Conservation (phyloP, 1,140 invertebrate genomes). For the Cydia fagiglandana region DNA sequence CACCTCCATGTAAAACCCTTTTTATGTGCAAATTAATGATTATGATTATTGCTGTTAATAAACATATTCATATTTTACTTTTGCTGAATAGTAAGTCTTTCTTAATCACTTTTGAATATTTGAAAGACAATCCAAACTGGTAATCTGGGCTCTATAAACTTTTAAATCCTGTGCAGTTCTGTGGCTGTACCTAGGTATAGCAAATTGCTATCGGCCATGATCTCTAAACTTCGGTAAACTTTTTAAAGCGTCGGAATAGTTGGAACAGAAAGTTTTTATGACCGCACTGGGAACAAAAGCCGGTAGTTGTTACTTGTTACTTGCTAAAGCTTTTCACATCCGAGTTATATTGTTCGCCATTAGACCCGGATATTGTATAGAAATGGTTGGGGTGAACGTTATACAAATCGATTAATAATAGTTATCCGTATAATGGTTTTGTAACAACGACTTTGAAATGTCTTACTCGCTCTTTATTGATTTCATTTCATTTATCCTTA, state of each 20-base stretch:
- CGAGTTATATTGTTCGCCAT: conserved; percentile 3
- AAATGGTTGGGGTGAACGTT: neutral
- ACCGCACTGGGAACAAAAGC: neutral
- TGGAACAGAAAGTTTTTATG: conserved; percentile 3
- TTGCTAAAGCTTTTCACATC: neutral
- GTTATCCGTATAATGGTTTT: neutral
- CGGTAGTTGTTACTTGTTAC: conserved; percentile 9
- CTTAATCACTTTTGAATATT: too few species aligned
- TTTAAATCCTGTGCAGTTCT: too few species aligned
- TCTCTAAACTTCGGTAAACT: neutral
- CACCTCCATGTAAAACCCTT: too few species aligned
- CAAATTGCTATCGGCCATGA: neutral
- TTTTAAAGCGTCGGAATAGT: neutral
- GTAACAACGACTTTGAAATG: neutral
- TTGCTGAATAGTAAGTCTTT: too few species aligned
- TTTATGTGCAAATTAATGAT: too few species aligned
- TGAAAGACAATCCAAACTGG: too few species aligned
- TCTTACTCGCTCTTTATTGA: too few species aligned
- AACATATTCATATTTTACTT: too few species aligned
- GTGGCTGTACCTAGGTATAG: too few species aligned
- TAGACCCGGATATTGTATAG: neutral
- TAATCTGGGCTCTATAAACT: too few species aligned
- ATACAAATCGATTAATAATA: neutral
- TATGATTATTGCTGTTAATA: too few species aligned
- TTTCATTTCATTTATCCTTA: too few species aligned